Conservation (phyloP, 2,797 vertebrate species). For the Molossus molossus region DNA sequence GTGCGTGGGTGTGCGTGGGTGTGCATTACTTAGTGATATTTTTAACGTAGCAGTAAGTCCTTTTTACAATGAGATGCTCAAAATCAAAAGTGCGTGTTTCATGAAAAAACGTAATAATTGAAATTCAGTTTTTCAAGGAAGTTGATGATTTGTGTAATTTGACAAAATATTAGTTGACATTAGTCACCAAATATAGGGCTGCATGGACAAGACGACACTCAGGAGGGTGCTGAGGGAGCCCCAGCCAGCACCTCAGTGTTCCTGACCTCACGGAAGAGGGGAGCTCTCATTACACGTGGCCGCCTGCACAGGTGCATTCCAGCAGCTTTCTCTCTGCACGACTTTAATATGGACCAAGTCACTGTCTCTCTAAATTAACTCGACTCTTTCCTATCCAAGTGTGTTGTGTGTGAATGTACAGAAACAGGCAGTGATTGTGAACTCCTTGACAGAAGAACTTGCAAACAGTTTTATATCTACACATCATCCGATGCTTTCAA, state of each 20-base stretch:
- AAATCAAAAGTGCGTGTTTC: background rate
- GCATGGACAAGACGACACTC: background rate
- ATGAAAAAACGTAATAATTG: slow-evolving; percentile 17
- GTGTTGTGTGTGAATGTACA: background rate
- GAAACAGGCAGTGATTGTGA: background rate
- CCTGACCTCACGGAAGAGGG: background rate
- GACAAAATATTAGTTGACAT: slow-evolving; percentile 50
- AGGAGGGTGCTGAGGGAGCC: background rate
- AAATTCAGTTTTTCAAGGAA: background rate
- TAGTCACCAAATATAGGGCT: background rate
- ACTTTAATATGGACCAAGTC: background rate
- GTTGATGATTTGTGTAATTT: background rate
- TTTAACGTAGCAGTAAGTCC: background rate
- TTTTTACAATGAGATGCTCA: background rate
- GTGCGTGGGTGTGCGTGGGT: too few species aligned
- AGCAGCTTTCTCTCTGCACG: background rate
- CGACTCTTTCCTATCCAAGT: background rate
- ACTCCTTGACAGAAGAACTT: background rate
- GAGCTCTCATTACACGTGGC: background rate
- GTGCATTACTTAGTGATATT: background rate
- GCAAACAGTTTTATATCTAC: background rate
- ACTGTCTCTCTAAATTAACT: slow-evolving; percentile 11
- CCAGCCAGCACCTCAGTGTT: background rate
- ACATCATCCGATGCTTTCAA: background rate
- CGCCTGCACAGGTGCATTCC: background rate